Conservation (phyloP, 2,888 invertebrate species). For the Mycogona germanica region DNA sequence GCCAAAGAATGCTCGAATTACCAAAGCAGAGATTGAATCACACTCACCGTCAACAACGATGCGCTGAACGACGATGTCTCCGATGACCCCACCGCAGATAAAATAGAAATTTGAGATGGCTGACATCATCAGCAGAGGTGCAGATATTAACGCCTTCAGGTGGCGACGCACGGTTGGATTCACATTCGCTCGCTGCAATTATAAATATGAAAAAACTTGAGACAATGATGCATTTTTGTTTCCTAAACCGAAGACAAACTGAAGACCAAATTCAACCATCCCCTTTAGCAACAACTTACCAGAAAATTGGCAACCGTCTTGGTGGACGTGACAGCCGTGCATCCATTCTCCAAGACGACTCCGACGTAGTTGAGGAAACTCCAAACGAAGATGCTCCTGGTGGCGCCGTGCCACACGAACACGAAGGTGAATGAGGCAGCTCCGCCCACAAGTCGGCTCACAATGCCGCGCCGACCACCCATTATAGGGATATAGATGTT, state of each 20-base stretch:
- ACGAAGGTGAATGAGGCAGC: constrained; percentile 66
- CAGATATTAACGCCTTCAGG: constrained; percentile 33
- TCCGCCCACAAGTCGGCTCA: constrained; percentile 55
- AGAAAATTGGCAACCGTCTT: not conserved
- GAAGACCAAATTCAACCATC: too few species aligned
- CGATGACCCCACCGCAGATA: constrained; percentile 61
- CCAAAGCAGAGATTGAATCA: too few species aligned
- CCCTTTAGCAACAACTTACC: not conserved
- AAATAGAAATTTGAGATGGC: constrained; percentile 80
- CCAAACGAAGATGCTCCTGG: constrained; percentile 68
- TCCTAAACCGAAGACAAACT: too few species aligned
- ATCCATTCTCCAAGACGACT: constrained; percentile 53
- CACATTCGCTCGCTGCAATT: too few species aligned
- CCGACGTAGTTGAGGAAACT: constrained; percentile 73
- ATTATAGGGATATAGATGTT: constrained; percentile 65
- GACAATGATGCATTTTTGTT: too few species aligned
- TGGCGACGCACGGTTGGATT: not conserved
- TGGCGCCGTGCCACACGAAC: constrained; percentile 81
- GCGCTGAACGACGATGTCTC: constrained; percentile 52
- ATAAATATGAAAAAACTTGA: too few species aligned
- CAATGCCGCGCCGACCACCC: constrained; percentile 37
- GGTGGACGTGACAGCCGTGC: not conserved
- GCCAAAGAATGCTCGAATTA: too few species aligned
- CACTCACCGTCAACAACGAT: constrained; percentile 41
- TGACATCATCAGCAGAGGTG: constrained; percentile 63